Percentiles rank a stretch among this genome's conserved stretches.
phyloP scores from a whole-genome alignment of 2,797 vertebrate species.

The Echeneis naucrates region DNA sequence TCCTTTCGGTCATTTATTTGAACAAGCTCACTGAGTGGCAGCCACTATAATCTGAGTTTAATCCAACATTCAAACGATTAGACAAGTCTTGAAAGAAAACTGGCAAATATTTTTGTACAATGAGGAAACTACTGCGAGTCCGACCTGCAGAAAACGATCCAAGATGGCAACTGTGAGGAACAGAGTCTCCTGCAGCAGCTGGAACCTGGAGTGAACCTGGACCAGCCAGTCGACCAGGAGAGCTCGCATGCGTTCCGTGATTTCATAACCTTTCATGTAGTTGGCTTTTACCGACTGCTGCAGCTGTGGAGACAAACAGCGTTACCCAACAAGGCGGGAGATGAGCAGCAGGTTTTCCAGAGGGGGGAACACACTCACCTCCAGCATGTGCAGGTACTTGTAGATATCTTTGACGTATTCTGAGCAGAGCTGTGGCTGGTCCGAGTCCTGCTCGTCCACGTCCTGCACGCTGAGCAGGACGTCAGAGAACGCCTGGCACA shows the following conservation, averaged over 20 bases:
- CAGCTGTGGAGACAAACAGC: constrained; percentile 71
- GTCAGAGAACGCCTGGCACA: constrained; percentile 94
- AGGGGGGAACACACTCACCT: constrained; percentile 76
- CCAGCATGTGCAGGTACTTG: constrained; percentile 88
- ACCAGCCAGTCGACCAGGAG: constrained; percentile 96
- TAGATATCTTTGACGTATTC: constrained; percentile 96
- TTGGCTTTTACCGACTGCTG: constrained; percentile 84
- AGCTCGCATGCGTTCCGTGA: constrained; percentile 90
- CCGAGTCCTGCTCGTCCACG: constrained; percentile 88
- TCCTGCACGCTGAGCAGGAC: constrained; percentile 87
- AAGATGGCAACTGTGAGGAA: constrained; percentile 93
- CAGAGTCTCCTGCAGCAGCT: constrained; percentile 94
- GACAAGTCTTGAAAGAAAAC: too few species aligned
- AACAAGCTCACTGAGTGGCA: too few species aligned
- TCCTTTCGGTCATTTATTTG: too few species aligned
- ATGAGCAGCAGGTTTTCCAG: rapidly evolving
- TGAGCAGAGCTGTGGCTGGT: constrained; percentile 92
- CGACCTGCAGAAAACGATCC: constrained; percentile 94
- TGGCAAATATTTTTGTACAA: too few species aligned
- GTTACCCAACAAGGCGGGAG: rapidly evolving
- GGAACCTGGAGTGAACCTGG: constrained; percentile 94
- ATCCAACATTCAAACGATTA: too few species aligned
- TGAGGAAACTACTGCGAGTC: rapidly evolving
- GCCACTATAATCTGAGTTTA: too few species aligned
- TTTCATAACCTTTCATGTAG: constrained; percentile 89